These are phyloP conservation scores for Macropus fuliginosus DNA, from an alignment of 2,797 vertebrate genomes.

Conservation along the genomic window DNA sequence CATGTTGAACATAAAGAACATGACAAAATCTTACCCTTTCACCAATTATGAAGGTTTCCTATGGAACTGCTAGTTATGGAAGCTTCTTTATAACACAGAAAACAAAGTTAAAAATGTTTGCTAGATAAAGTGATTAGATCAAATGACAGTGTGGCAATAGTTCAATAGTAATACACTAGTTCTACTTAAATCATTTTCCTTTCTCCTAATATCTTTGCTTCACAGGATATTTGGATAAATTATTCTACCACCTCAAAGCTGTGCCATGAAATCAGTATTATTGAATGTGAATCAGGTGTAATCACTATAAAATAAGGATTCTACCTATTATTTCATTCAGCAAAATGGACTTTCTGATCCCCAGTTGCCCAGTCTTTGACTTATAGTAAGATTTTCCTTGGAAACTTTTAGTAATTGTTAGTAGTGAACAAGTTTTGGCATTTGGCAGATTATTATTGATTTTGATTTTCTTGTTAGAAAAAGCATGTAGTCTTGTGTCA, in stretches of 20 bases:
- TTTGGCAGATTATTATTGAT: not conserved
- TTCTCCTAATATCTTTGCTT: not conserved
- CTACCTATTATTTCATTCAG: not conserved
- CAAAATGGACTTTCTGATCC: not conserved
- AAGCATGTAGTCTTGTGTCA: not conserved
- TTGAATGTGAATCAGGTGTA: not conserved
- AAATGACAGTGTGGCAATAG: not conserved
- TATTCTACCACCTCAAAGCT: not conserved
- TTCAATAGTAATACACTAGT: not conserved
- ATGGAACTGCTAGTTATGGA: no score
- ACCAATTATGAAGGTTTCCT: not conserved
- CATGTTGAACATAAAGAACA: not conserved
- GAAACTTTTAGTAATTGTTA: not conserved
- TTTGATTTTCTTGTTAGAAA: not conserved
- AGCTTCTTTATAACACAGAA: no score
- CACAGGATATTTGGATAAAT: not conserved
- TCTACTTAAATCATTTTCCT: not conserved
- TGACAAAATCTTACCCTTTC: not conserved
- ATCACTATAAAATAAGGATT: not conserved
- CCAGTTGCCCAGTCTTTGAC: not conserved
- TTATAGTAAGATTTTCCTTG: not conserved
- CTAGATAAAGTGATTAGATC: not conserved
- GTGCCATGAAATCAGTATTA: not conserved
- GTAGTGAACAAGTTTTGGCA: not conserved
- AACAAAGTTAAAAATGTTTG: no score